phyloP scores from a whole-genome alignment of 2,113 vertebrate species.

The Formicarius rufipectus region DNA sequence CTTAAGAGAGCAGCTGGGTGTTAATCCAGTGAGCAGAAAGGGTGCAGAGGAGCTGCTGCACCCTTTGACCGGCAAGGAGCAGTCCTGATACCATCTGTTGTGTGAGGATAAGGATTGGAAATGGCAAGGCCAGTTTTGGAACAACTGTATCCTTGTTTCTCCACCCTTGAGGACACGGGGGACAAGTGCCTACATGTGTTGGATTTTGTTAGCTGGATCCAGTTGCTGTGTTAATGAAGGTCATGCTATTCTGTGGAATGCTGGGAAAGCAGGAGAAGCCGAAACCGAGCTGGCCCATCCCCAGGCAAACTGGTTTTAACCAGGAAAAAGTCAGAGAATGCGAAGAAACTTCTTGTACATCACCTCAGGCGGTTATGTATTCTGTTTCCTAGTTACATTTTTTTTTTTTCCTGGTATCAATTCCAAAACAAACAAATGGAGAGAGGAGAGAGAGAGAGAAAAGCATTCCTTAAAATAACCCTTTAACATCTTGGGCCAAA shows the following conservation, averaged over 20 bases:
- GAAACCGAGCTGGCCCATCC: slow-evolving; percentile 70
- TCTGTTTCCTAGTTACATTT: slow-evolving; percentile 70
- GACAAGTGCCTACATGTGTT: slow-evolving; percentile 74
- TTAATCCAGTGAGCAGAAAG: background rate
- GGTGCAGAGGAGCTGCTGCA: background rate
- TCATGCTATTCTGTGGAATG: slow-evolving; percentile 70
- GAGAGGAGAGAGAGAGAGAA: background rate
- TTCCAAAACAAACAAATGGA: slow-evolving; percentile 55
- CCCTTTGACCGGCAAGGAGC: background rate
- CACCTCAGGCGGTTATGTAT: slow-evolving; percentile 66
- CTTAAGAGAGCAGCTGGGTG: background rate
- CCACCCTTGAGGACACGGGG: slow-evolving; percentile 54
- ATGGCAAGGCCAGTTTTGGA: slow-evolving; percentile 34
- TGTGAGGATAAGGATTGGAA: background rate
- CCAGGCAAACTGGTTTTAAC: slow-evolving; percentile 81
- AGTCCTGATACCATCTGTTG: slow-evolving; percentile 24
- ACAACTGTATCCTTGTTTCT: slow-evolving; percentile 52
- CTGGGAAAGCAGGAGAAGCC: slow-evolving; percentile 75
- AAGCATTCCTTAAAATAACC: slow-evolving; percentile 64
- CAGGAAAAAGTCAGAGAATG: slow-evolving; percentile 74
- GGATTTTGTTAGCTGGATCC: slow-evolving; percentile 75
- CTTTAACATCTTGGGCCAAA: slow-evolving; percentile 54
- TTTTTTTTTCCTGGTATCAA: slow-evolving; percentile 69
- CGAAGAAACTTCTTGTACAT: slow-evolving; percentile 69
- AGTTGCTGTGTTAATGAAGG: slow-evolving; percentile 72